A percentile compares a stretch with the other conserved stretches of the same genome.
Conservation (phyloP, 2,113 vertebrate genomes). For the Sapayoa aenigma region DNA sequence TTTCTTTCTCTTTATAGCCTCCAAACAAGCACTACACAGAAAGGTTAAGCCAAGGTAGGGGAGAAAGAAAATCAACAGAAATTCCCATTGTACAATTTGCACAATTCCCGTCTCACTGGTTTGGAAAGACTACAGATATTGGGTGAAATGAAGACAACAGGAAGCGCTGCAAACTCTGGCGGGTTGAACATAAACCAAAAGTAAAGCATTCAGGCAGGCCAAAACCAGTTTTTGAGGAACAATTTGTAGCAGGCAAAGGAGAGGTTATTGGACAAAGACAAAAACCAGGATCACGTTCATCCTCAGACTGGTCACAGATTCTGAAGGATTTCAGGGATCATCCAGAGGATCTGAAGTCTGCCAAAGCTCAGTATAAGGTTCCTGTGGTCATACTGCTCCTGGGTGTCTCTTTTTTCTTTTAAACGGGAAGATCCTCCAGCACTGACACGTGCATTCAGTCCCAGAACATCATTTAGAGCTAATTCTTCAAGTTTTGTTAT, state of each 20-base stretch:
- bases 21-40: not conserved
- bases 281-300: not conserved
- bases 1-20: not conserved
- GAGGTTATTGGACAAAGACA: not conserved
- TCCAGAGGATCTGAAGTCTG: not conserved
- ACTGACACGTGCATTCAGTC: not conserved
- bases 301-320: not conserved
- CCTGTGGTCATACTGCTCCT: not conserved
- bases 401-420: not conserved
- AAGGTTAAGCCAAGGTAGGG: not conserved
- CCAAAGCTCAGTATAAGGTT: not conserved
- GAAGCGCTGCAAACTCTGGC: not conserved
- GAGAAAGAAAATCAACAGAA: not conserved
- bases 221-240: not conserved
- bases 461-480: not conserved
- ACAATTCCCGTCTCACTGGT: not conserved
- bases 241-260: not conserved
- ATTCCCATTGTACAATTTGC: not conserved
- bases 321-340: not conserved
- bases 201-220: not conserved
- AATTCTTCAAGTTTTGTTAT: not conserved
- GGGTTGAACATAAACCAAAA: not conserved
- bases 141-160: not conserved
- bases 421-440: not conserved
- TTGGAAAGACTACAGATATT: not conserved